Evolutionary conservation across 2,113 vertebrate genomes (phyloP).

Genomic region (Pluvianellus socialis): DNA sequence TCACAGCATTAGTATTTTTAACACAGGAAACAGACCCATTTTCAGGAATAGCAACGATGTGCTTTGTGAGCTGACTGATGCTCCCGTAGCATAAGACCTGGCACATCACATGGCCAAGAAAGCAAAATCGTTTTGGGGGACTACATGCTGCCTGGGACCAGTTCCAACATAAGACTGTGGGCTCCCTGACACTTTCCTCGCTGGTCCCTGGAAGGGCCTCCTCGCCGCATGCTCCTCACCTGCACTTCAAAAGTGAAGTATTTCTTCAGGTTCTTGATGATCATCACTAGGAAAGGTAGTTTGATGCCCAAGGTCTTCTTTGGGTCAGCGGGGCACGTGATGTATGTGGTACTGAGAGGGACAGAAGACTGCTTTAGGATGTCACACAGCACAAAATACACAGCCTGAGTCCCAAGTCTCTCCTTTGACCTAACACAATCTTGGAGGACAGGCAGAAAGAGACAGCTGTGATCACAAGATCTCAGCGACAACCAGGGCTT

Average conservation of each 20-base stretch:
- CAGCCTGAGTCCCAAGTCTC: not conserved
- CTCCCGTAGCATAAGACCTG: not conserved
- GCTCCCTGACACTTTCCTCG: not conserved
- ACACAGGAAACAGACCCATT: not conserved
- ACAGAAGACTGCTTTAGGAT: conserved; percentile 15
- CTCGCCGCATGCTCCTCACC: conserved; percentile 68
- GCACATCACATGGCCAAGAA: not conserved
- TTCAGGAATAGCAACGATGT: not conserved
- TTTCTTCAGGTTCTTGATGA: conserved; percentile 97
- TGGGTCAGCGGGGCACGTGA: conserved; percentile 96
- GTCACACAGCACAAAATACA: not conserved
- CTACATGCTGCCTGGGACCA: not conserved
- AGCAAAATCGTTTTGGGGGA: not conserved
- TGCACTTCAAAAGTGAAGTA: conserved; percentile 99
- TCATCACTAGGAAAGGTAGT: conserved; percentile 95
- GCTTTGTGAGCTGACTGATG: not conserved
- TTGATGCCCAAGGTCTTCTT: conserved; percentile 97
- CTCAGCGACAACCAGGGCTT: not conserved
- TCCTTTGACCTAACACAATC: not conserved
- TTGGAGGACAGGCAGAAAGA: not conserved
- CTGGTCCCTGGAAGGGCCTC: not conserved
- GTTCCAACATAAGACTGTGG: not conserved
- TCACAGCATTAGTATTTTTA: not conserved
- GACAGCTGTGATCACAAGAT: not conserved
- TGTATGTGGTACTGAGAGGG: conserved; percentile 89